phyloP scores from a whole-genome alignment of 2,888 invertebrate species.

The Catocala sponsa region DNA sequence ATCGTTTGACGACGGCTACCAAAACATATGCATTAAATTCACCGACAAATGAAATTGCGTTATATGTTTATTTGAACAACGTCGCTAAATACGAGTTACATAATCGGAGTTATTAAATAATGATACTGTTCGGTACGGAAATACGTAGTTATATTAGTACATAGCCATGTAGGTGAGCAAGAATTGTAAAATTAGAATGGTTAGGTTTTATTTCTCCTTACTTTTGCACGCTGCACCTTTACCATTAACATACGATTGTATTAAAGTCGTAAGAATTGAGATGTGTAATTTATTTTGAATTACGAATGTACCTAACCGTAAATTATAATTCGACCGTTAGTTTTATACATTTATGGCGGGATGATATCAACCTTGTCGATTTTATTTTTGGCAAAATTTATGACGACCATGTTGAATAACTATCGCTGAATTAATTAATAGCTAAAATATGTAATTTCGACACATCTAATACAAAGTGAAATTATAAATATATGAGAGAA shows the following conservation, averaged over 20 bases:
- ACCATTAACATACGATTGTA: background rate
- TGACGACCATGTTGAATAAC: background rate
- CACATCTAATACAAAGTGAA: too few relatives aligned
- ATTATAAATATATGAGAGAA: background rate
- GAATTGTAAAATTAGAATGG: constrained; percentile 26
- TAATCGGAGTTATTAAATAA: constrained; percentile 14
- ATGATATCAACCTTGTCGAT: constrained; percentile 35
- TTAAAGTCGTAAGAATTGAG: constrained; percentile 1
- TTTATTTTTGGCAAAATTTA: constrained; percentile 11
- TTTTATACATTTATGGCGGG: constrained; percentile 17
- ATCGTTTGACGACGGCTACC: constrained; percentile 23
- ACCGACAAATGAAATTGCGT: constrained; percentile 34
- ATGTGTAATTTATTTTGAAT: constrained; percentile 9
- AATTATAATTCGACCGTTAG: constrained; percentile 9
- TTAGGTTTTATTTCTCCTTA: constrained; percentile 24
- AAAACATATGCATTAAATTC: constrained; percentile 25
- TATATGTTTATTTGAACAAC: constrained; percentile 28
- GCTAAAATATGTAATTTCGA: background rate
- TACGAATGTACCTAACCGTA: background rate
- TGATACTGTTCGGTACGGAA: constrained; percentile 15
- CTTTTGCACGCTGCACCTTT: constrained; percentile 42
- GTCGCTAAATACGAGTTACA: constrained; percentile 12
- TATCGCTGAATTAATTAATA: background rate
- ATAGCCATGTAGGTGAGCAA: constrained; percentile 10
- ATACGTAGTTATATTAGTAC: background rate